These are phyloP conservation scores for Elysia chlorotica DNA, from an alignment of 1,140 invertebrate genomes.

Conservation along the genomic window DNA sequence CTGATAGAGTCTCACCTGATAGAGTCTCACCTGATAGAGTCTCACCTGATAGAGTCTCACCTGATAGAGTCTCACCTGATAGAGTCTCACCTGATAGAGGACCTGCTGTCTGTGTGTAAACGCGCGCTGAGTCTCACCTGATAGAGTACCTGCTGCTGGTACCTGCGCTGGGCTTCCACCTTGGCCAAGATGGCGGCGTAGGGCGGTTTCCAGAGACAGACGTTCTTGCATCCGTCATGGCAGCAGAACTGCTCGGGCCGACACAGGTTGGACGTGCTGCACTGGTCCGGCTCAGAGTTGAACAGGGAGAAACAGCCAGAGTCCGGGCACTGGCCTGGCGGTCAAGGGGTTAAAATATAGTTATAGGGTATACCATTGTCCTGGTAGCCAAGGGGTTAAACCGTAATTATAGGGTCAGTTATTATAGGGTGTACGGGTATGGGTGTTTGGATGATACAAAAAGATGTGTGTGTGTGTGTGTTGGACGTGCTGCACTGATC, in stretches of 20 bases:
- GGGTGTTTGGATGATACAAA: no score
- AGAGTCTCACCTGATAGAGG: not conserved
- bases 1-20: not conserved
- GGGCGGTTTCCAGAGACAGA: slow-evolving; percentile 1
- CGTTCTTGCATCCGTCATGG: slow-evolving; percentile 17
- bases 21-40: not conserved
- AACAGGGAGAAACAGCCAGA: slow-evolving; percentile 3
- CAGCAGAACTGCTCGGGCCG: not conserved
- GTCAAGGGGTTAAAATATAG: no score
- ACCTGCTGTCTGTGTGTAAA: not conserved
- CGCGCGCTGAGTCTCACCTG: not conserved
- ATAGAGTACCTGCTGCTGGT: not conserved
- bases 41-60: not conserved
- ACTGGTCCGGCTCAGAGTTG: not conserved
- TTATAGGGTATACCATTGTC: no score
- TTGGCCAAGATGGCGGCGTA: not conserved
- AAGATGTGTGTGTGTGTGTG: no score
- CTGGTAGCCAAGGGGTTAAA: no score
- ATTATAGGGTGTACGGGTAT: no score
- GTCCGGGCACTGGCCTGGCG: slow-evolving; percentile 12
- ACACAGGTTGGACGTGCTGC: slow-evolving; percentile 14
- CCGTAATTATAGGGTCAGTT: no score
- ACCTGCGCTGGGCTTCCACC: not conserved
- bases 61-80: not conserved
- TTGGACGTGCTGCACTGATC: slow-evolving; percentile 15